Evolutionary conservation across 2,113 vertebrate species (phyloP), one percentile per base, ranked within the genome.

Genomic region (Prinia subflava): DNA sequence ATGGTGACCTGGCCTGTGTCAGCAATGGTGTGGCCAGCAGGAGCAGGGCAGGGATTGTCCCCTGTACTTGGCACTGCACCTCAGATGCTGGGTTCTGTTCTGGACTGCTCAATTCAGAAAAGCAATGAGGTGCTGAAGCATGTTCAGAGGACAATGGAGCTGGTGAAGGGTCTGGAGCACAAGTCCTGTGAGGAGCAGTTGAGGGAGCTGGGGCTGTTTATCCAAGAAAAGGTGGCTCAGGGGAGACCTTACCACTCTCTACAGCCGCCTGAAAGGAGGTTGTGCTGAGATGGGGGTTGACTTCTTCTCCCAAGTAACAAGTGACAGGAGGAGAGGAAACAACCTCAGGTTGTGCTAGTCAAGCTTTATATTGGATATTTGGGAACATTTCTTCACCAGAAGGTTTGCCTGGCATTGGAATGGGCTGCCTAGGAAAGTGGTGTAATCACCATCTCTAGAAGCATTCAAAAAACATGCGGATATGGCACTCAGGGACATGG

Each of bases 41-140:
- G 23, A 33, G 0, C 55, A 87, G 55, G 55, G 24, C 47, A 39
- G 64, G 11, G 56, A 47, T 41, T 33, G 20, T 30, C 6, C 22
- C 8, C 24, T 55, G 47, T 3, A 11, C n/a, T 55, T 0, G 0
- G 23, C 5, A 46, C n/a, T 2, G 0, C n/a, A 47, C 5, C 20
- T 24, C 2, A 0, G 53, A 3, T 62, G 0, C 23, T 41, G 28
- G 13, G 28, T 13, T 0, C 10, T 24, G 15, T 23, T 87, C 23
- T 53, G 22, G 10, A 33, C 12, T 27, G 2, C 10, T 53, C 23
- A 28, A 0, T 37, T 19, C 39, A 39, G 13, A 39, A 69, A 7
- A 42, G 15, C 23, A 44, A 2, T 41, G 46, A 60, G 73, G n/a
- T 2, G 19, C 47, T 62, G 39, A 39, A 79, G 2, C 1, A 2